Base-by-base conservation (phyloP, 2,888 invertebrate genomes). In the Epinotia ramella region DNA sequence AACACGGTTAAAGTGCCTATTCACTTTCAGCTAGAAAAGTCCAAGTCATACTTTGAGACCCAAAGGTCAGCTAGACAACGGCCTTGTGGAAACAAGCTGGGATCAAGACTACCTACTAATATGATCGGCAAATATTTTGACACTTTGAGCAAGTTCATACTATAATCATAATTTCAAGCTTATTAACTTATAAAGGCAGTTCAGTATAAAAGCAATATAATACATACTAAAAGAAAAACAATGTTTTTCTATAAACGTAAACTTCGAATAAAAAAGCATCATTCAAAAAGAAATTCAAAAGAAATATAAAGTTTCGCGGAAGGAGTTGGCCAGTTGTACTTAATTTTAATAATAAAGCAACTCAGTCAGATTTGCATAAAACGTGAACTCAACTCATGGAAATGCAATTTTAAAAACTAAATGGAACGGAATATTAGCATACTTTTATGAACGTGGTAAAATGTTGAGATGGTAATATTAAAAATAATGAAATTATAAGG, bases 341-440 rank as follows among this genome's bases (percentile, higher is more conserved):
- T 70, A 46, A 64, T 69, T 57, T 74, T 33, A 74, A 74, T 57
- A 64, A 63, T 57, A 40, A 24, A 69, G 40, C 53, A 67, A 62
- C 40, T n/a, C 40, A 62, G 40, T 12, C 40, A 60, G 46, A 60
- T 74, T 65, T 74, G 49, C 74, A 65, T 56, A 70, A 49, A 62
- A n/a, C 33, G 18, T 28, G 16, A 49, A 20, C 49, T 59, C 49
- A 28, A 69, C 57, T 28, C 46, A 2, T 12, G 57, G 69, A 74
- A 24, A 59, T 69, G 63, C 13, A 63, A 18, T 40, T 53, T 53
- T n/a, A 28, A 63, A 62, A 73, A 68, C 56, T 53, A 13, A 33
- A 66, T 13, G 20, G 13, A 16, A 67, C 56, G n/a, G 53, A 71
- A 56, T 56, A 64, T 72, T 72, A 18, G 24, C 28, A 28, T 4